Evolutionary conservation across 2,113 vertebrate genomes (phyloP), one percentile per base, ranked within the genome.

Genomic region (Pitta sordida): DNA sequence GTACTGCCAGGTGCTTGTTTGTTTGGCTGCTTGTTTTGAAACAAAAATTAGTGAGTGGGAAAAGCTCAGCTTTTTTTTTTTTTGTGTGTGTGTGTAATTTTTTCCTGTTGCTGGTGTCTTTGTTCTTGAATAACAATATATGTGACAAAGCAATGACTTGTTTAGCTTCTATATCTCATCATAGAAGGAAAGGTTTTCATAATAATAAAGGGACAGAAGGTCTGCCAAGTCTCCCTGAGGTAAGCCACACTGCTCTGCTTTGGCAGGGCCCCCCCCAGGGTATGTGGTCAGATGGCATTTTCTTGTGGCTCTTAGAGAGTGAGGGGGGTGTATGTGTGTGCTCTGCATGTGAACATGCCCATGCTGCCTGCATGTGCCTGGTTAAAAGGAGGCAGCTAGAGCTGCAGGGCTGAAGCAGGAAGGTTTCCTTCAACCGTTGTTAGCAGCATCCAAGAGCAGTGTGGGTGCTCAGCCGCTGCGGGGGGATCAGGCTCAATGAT

Each of bases 261-360:
- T 62, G 18, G 58, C 41, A 46, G 7, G 29, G 5, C n/a, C 9
- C 67, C 22, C 26, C 7, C 21, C 23, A 36, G 8, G 24, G 4
- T 5, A 37, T 6, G 6, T 20, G 43, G 15, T 20, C 32, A 68
- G 17, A 41, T 27, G 30, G 32, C 34, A 32, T n/a, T 30, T 49
- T 56, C 3, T 0, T 21, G 29, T 22, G 18, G 24, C 32, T 85
- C 13, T 41, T 60, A 6, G 13, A 5, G 29, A 49, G 17, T 1
- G 0, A 7, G 18, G 16, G 2, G 17, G 2, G 8, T n/a, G 64
- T 22, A 8, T 70, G 30, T 26, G 22, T 15, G 30, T 27, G n/a
- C n/a, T 30, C 21, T 36, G 68, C 3, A 1, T 11, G 32, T 24
- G 27, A 11, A 37, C 41, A 4, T 2, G 52, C 20, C 2, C 49